These are phyloP conservation scores for Eupelmus urozonus DNA, from an alignment of 2,888 invertebrate genomes.

Conservation along the genomic window DNA sequence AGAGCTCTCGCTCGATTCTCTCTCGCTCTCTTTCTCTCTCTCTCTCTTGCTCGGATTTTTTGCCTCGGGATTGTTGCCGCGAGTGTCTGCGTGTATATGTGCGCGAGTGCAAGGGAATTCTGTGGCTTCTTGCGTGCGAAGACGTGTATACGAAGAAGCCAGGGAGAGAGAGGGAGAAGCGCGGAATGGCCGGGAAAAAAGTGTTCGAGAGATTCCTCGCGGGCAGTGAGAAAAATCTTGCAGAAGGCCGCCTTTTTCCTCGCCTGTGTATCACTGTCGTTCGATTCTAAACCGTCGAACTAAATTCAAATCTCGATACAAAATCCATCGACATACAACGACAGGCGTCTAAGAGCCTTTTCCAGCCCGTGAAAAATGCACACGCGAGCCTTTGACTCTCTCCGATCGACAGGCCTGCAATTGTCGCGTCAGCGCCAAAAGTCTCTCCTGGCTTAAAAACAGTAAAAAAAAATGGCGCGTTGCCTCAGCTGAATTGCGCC, in stretches of 20 bases:
- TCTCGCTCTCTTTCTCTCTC: constrained; percentile 7
- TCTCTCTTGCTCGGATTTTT: constrained; percentile 6
- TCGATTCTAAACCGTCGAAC: too few species aligned
- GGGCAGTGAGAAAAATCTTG: constrained; percentile 30
- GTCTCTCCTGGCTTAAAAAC: background rate
- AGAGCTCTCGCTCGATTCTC: constrained; percentile 11
- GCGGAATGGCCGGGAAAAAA: constrained; percentile 1
- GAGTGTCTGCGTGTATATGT: too few species aligned
- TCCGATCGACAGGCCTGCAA: too few species aligned
- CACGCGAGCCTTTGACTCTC: too few species aligned
- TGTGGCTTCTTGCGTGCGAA: constrained; percentile 1
- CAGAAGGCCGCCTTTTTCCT: too few species aligned
- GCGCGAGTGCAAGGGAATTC: background rate
- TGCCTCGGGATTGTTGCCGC: too few species aligned
- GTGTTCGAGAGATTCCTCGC: background rate
- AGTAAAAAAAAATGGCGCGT: constrained; percentile 2
- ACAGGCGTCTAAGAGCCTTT: too few species aligned
- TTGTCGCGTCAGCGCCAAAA: too few species aligned
- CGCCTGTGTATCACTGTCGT: too few species aligned
- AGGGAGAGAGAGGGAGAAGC: background rate
- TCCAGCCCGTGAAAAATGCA: too few species aligned
- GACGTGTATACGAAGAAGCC: background rate
- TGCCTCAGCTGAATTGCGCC: constrained; percentile 31
- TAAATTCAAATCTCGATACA: too few species aligned
- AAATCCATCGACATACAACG: too few species aligned